These are phyloP conservation scores for Rotaria sp. DNA, from an alignment of 2,888 invertebrate genomes.

Conservation along the genomic window DNA sequence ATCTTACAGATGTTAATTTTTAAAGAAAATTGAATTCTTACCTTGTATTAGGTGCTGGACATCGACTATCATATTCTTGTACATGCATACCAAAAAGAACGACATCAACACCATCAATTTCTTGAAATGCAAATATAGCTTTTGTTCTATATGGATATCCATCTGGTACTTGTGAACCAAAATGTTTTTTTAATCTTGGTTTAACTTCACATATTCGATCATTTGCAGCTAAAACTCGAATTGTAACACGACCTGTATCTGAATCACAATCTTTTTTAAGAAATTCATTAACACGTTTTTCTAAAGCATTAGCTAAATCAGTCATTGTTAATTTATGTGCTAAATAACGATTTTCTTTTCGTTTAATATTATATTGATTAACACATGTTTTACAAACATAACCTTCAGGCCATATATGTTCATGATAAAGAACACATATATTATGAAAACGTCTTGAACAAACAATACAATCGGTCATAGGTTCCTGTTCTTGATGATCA, in stretches of 20 bases:
- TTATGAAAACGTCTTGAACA: constrained; percentile 95
- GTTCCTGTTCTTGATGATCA: constrained; percentile 43
- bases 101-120: constrained; percentile 93
- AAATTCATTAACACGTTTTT: constrained; percentile 92
- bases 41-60: constrained; percentile 79
- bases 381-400: constrained; percentile 87
- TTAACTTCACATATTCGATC: constrained; percentile 99
- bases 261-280: constrained; percentile 71
- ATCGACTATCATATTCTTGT: constrained; percentile 97
- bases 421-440: constrained; percentile 92
- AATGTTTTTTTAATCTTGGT: constrained; percentile 66
- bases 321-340: constrained; percentile 61
- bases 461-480: constrained; percentile 83
- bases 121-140: constrained; percentile 97
- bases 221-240: constrained; percentile 90
- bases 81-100: constrained; percentile 99
- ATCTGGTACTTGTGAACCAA: constrained; percentile 62
- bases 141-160: constrained; percentile 96
- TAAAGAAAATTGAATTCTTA: neutral
- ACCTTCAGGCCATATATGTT: constrained; percentile 78
- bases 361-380: constrained; percentile 78
- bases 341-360: constrained; percentile 49
- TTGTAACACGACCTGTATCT: constrained; percentile 84
- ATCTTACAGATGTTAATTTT: no score
- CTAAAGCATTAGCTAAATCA: constrained; percentile 90